Base-by-base conservation (phyloP, 2,888 invertebrate genomes). In the Caprella mutica region DNA sequence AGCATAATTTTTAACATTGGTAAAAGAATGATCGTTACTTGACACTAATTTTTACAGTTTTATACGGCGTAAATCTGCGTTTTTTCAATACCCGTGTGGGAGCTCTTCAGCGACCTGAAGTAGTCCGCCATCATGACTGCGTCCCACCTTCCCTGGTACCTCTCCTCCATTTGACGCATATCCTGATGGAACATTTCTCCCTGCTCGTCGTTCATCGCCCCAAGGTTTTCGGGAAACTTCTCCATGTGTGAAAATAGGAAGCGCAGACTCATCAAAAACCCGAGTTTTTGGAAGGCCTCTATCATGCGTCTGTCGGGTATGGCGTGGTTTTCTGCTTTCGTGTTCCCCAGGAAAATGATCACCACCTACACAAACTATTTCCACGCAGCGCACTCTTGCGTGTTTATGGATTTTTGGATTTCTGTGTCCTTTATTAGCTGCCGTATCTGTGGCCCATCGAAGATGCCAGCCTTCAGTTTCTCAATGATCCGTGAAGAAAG, bases 121-220 rank as follows among this genome's bases (percentile, higher is more conserved):
- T 69, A 71, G 58, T 72, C 71, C 9, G 69, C 70, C 59, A 71
- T 63, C 69, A 71, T 71, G 55, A 61, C 64, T 23, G 57, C 43
- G 63, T 67, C 66, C 68, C 69, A 69, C 53, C 65, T 65, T 26
- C 69, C 69, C 65, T n/a, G 69, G 58, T 71, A 70, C 23, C 68
- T 58, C 48, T 64, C 55, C 63, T 71, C 69, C 67, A 70, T 70
- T 24, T 55, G 58, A 33, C 56, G 61, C 39, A 71, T 68, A 56
- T 71, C 70, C 56, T 71, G 70, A 59, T 72, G 71, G 57, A 72
- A 72, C 23, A 71, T 61, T 67, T 72, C 70, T 26, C 69, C 68
- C 33, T 72, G 71, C 56, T 71, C 69, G 55, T 71, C 70, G n/a
- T n/a, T n/a, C 27, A 68, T 65, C 55, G 63, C 68, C 51, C 69